Evolutionary conservation across 1,140 invertebrate genomes (phyloP), one percentile per base, ranked within the genome.

Genomic region (Aporrectodea caliginosa): DNA sequence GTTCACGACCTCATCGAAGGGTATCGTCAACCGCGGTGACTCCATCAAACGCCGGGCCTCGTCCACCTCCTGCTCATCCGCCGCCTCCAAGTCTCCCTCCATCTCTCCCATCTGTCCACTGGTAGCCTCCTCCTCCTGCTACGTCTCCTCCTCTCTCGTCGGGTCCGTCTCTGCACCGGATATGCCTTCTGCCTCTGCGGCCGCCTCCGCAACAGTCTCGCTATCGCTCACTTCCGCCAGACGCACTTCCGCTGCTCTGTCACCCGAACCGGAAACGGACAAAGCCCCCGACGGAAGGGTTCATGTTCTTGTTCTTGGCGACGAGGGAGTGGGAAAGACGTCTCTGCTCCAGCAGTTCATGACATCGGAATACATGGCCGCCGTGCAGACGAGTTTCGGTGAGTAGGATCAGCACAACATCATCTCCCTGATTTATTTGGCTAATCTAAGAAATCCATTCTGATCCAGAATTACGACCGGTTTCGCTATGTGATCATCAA

Each of bases 291-390:
- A 58, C 43, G 6, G 43, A 22, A 58, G 22, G 85, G 93, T 94
- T 86, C 90, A 93, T 16, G 93, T 96, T 6, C 93, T 95, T 0
- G 89, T 96, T 90, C 89, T 97, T 29, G 94, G 95, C 0, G 93
- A 94, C 82, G 91, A 92, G 0, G 94, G 94, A 0, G 94, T 96
- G 32, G 95, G 95, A 0, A 96, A 96, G 88, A 94, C 94, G 0
- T 93, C 94, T 0, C 89, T 96, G 2, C 93, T 94, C 0, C 93
- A 93, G 0, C 95, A 97, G 87, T 96, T 96, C 85, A 95, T 96
- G 93, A 96, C 94, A 2, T 95, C 94, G 75, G 95, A 97, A 83
- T 96, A 95, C 85, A 94, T 96, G 91, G 95, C 95, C 87, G 95
- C 94, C 0, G 95, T 95, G 85, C 94, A 96, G 86, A 93, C 93